These are phyloP conservation scores for Rhaphigaster nebulosa DNA, from an alignment of 2,888 invertebrate species.

Conservation along the genomic window DNA sequence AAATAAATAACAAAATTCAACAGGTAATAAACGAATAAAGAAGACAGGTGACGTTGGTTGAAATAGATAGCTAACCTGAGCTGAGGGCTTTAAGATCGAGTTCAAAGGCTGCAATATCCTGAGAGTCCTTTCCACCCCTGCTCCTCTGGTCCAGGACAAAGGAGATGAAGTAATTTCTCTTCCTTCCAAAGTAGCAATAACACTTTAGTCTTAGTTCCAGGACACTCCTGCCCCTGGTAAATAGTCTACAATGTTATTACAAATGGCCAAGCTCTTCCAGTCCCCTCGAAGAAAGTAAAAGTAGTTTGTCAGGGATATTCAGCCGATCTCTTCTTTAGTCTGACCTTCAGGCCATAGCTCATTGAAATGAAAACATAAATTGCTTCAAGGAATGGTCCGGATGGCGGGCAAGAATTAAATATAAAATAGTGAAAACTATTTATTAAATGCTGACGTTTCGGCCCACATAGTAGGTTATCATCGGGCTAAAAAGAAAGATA, in stretches of 20 bases:
- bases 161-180: neutral
- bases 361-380: too few relatives aligned
- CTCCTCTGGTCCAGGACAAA: neutral
- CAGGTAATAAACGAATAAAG: neutral
- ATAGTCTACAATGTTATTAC: slow-evolving; percentile 3
- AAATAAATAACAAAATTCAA: neutral
- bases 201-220: neutral
- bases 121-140: too few relatives aligned
- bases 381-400: too few relatives aligned
- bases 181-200: slow-evolving; percentile 3
- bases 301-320: neutral
- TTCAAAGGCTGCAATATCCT: slow-evolving; percentile 22
- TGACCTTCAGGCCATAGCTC: too few relatives aligned
- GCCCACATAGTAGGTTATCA: too few relatives aligned
- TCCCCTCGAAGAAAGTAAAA: too few relatives aligned
- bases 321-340: too few relatives aligned
- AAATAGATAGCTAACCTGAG: neutral
- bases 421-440: too few relatives aligned
- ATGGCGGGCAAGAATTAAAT: too few relatives aligned
- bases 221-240: neutral
- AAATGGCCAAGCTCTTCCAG: neutral
- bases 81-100: neutral
- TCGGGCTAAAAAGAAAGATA: too few relatives aligned
- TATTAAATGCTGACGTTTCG: too few relatives aligned
- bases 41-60: neutral